These are phyloP conservation scores for Aphelocoma coerulescens DNA, from an alignment of 2,113 vertebrate species.

Conservation along the genomic window DNA sequence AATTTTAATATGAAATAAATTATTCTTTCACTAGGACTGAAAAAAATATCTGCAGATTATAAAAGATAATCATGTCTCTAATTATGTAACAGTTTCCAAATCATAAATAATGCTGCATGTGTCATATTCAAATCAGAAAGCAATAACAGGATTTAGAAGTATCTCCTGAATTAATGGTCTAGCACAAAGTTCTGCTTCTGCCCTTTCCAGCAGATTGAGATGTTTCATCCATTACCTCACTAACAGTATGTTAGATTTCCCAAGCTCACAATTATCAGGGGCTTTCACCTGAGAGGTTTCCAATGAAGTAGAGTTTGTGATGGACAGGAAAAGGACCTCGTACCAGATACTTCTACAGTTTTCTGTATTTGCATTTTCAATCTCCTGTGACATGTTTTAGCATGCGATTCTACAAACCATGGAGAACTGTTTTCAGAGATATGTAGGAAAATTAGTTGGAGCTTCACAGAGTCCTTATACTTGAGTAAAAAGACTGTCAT, in stretches of 20 bases:
- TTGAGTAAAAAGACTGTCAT: background rate
- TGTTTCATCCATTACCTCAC: background rate
- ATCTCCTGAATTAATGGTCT: background rate
- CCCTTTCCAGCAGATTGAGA: background rate
- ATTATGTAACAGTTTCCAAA: constrained; percentile 18
- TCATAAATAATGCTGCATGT: constrained; percentile 12
- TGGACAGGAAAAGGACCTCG: background rate
- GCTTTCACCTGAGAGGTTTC: background rate
- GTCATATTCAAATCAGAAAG: background rate
- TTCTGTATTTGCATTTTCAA: background rate
- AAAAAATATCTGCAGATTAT: background rate
- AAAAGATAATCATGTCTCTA: background rate
- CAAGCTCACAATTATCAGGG: background rate
- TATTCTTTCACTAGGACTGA: background rate
- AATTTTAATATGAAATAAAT: constrained; percentile 38
- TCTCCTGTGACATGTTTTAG: background rate
- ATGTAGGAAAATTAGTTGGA: background rate
- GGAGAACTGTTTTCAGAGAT: background rate
- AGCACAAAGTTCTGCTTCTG: background rate
- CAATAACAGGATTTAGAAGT: background rate
- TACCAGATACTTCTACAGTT: background rate
- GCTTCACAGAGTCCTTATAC: background rate
- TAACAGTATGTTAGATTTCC: background rate
- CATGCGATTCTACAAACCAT: background rate
- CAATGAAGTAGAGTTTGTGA: background rate